Conservation (phyloP, 2,888 invertebrate genomes). For the Cantharis nigra region DNA sequence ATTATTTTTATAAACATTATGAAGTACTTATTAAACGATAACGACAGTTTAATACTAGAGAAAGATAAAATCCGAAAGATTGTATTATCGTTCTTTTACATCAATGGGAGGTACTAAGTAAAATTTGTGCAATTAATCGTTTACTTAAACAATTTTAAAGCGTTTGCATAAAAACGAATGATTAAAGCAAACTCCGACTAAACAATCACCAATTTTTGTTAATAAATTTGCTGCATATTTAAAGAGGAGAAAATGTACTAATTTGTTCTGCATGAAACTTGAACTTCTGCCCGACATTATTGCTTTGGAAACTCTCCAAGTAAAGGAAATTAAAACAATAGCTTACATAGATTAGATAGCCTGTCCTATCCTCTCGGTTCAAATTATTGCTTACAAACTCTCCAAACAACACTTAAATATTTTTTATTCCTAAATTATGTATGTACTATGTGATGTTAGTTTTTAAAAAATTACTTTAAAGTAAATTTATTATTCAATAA, state of each 20-base stretch:
- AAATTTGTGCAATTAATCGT: neutral
- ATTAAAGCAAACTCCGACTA: conserved; percentile 22
- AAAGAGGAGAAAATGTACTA: conserved; percentile 48
- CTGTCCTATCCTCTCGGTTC: conserved; percentile 29
- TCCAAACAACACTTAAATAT: conserved; percentile 7
- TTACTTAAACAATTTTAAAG: neutral
- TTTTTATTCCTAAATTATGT: conserved; percentile 5
- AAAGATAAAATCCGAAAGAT: too few relatives aligned
- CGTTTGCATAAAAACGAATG: neutral
- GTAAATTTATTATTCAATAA: neutral
- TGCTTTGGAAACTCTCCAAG: conserved; percentile 51
- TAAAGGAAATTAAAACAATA: conserved; percentile 53
- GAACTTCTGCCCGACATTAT: conserved; percentile 51
- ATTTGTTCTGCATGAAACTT: conserved; percentile 52
- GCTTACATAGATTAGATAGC: conserved; percentile 47
- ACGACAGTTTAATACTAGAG: too few relatives aligned
- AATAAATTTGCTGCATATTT: conserved; percentile 49
- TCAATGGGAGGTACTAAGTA: neutral
- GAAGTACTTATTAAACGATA: too few relatives aligned
- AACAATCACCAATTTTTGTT: conserved; percentile 28
- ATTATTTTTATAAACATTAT: too few relatives aligned
- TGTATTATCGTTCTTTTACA: too few relatives aligned
- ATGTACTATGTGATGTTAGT: neutral
- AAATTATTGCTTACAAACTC: conserved; percentile 29
- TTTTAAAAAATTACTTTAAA: neutral